phyloP scores from a whole-genome alignment of 2,113 vertebrate species.

The Pelecanoides urinatrix region DNA sequence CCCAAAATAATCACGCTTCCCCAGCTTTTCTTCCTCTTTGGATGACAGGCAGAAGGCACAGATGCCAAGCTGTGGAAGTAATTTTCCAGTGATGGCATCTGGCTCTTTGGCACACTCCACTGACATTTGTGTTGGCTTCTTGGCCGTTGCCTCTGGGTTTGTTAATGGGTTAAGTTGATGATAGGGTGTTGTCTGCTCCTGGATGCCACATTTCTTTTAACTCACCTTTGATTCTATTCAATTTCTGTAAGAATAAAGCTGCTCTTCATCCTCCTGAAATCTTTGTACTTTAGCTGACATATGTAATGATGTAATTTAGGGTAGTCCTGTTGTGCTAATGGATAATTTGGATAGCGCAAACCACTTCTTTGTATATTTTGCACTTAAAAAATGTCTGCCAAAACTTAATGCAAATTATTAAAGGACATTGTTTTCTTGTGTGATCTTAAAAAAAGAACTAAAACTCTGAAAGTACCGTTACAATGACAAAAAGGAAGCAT shows the following conservation, averaged over 20 bases:
- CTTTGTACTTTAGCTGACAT: neutral
- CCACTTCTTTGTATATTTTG: neutral
- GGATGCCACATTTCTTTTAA: neutral
- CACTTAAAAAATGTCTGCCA: neutral
- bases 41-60: neutral
- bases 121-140: slow-evolving; percentile 28
- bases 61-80: slow-evolving; percentile 2
- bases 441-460: neutral
- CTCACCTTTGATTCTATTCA: neutral
- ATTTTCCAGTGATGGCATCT: slow-evolving; percentile 38
- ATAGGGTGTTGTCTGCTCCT: neutral
- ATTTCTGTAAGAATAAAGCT: neutral
- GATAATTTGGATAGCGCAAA: neutral
- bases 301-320: neutral
- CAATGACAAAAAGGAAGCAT: neutral
- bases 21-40: neutral
- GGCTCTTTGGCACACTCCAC: neutral
- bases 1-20: neutral
- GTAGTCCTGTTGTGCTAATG: neutral
- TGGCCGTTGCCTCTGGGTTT: neutral
- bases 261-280: neutral
- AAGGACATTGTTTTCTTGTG: neutral
- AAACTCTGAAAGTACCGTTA: neutral
- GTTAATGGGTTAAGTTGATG: neutral
- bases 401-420: neutral